phyloP scores from a whole-genome alignment of 2,888 invertebrate genomes.

The Coecobrya sp. region DNA sequence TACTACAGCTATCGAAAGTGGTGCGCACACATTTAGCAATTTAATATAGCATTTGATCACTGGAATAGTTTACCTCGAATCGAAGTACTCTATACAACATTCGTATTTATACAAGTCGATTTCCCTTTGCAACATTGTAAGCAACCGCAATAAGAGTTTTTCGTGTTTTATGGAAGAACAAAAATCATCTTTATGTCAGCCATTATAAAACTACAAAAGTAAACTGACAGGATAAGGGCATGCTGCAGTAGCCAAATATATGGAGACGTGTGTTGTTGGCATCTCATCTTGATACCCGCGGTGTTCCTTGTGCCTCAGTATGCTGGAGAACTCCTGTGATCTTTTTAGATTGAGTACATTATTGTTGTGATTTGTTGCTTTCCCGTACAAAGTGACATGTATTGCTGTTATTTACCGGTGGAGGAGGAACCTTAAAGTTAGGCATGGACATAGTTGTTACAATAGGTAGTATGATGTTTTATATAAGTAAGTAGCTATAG shows the following conservation, averaged over 20 bases:
- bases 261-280: neutral
- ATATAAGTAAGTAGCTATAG: too few relatives aligned
- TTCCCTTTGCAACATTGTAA: neutral
- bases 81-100: too few relatives aligned
- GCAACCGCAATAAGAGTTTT: neutral
- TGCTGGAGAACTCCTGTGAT: constrained; percentile 34
- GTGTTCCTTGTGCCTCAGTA: neutral
- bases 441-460: neutral
- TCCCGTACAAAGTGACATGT: constrained; percentile 49
- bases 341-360: neutral
- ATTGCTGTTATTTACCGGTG: constrained; percentile 51
- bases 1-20: too few relatives aligned
- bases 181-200: constrained; percentile 29
- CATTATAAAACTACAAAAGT: neutral
- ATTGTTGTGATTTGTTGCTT: constrained; percentile 18
- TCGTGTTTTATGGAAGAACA: constrained; percentile 23
- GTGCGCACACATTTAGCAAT: too few relatives aligned
- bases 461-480: neutral
- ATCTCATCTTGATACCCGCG: constrained; percentile 25
- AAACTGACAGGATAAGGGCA: neutral
- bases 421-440: constrained; percentile 12
- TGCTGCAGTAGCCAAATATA: neutral
- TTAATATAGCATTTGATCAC: too few relatives aligned
- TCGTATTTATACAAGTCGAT: too few relatives aligned
- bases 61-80: too few relatives aligned